These are phyloP conservation scores for Lysandra coridon DNA, from an alignment of 2,888 invertebrate species.

Conservation along the genomic window DNA sequence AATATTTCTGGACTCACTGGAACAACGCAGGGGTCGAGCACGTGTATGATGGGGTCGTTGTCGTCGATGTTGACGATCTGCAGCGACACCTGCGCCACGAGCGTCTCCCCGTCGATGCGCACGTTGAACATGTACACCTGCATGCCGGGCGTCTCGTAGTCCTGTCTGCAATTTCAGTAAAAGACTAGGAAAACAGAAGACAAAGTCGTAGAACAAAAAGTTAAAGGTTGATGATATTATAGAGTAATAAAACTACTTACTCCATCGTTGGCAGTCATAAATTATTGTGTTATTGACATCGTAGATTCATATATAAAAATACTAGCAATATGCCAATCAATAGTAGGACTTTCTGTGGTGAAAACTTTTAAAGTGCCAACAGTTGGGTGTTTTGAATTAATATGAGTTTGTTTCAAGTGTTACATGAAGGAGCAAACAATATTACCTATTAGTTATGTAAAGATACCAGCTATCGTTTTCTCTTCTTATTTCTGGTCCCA, in stretches of 20 bases:
- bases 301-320: too few species aligned
- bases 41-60: slow-evolving; percentile 72
- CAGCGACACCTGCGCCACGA: slow-evolving; percentile 62
- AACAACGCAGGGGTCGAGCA: slow-evolving; percentile 64
- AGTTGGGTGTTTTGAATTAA: too few species aligned
- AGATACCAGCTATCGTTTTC: slow-evolving; percentile 58
- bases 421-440: not conserved
- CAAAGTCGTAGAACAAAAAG: too few species aligned
- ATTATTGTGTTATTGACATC: too few species aligned
- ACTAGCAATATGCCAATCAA: too few species aligned
- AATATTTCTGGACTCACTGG: slow-evolving; percentile 55
- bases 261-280: too few species aligned
- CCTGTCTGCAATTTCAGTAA: slow-evolving; percentile 60
- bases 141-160: slow-evolving; percentile 75
- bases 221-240: too few species aligned
- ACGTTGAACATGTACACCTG: slow-evolving; percentile 66
- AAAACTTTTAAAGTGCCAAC: too few species aligned
- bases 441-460: slow-evolving; percentile 59
- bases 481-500: slow-evolving; percentile 54
- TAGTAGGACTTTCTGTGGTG: too few species aligned
- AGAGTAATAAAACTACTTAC: too few species aligned
- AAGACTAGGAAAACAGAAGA: not conserved
- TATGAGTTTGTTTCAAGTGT: not conserved
- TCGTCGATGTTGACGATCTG: slow-evolving; percentile 77
- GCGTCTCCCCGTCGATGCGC: slow-evolving; percentile 46